These are phyloP conservation scores for Sorex maritimensis DNA, from an alignment of 2,797 vertebrate species.

Conservation along the genomic window DNA sequence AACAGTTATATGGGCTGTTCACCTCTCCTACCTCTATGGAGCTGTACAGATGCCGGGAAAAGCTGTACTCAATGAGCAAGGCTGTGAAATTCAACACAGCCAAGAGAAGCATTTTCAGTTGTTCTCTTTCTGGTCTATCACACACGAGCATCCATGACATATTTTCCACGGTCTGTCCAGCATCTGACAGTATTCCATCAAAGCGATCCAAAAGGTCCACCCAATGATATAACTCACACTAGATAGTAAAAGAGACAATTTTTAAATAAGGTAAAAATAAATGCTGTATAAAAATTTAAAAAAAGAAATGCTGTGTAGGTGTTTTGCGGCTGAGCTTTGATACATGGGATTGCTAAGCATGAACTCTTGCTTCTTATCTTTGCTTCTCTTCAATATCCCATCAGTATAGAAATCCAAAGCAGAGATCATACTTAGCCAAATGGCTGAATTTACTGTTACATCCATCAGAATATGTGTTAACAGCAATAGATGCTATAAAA, in stretches of 20 bases:
- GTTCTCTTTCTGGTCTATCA: constrained; percentile 95
- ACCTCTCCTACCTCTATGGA: constrained; percentile 95
- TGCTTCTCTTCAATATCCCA: constrained; percentile 8
- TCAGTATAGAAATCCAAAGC: constrained; percentile 37
- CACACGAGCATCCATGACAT: constrained; percentile 99
- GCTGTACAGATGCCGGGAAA: constrained; percentile 98
- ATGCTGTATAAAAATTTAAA: background rate
- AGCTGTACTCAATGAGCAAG: constrained; percentile 98
- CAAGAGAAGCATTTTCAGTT: constrained; percentile 97
- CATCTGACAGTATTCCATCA: constrained; percentile 97
- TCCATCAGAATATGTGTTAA: background rate
- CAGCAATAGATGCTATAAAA: background rate
- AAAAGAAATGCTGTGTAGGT: background rate
- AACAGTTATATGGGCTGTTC: constrained; percentile 29
- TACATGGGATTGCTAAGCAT: background rate
- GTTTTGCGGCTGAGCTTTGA: background rate
- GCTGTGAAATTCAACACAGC: constrained; percentile 99
- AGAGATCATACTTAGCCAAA: constrained; percentile 47
- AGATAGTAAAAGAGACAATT: constrained; percentile 48
- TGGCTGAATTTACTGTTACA: constrained; percentile 13
- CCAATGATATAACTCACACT: constrained; percentile 99
- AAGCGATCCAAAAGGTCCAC: constrained; percentile 98
- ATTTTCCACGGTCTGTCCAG: constrained; percentile 97
- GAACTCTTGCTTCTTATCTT: background rate
- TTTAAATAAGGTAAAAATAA: constrained; percentile 39